Percentiles rank a stretch among this genome's conserved stretches.
phyloP scores from a whole-genome alignment of 2,113 vertebrate species.

The Pandion haliaetus region DNA sequence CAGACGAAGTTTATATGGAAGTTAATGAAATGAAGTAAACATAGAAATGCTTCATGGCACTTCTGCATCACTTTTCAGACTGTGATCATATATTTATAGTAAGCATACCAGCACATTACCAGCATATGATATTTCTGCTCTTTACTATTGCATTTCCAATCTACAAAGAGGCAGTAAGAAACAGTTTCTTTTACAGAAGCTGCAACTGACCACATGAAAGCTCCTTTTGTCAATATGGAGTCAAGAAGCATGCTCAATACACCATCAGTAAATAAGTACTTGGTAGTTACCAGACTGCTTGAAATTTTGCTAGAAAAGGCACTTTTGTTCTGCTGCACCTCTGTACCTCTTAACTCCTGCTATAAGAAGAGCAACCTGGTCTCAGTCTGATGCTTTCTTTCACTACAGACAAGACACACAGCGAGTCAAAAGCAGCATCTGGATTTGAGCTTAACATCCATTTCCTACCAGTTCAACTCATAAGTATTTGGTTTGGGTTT shows the following conservation, averaged over 20 bases:
- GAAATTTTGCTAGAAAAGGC: background rate
- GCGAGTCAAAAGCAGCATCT: background rate
- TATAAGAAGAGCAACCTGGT: background rate
- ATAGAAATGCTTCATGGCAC: background rate
- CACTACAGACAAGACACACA: background rate
- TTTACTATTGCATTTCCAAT: background rate
- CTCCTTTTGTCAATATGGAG: background rate
- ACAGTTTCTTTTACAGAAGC: background rate
- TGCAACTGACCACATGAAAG: background rate
- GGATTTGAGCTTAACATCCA: background rate
- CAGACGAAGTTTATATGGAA: background rate
- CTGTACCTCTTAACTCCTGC: background rate
- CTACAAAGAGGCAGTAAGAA: background rate
- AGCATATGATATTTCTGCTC: background rate
- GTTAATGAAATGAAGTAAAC: background rate
- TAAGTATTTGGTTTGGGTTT: background rate
- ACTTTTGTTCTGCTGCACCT: background rate
- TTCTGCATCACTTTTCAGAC: background rate
- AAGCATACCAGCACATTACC: background rate
- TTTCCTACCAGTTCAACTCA: background rate
- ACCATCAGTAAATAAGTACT: background rate
- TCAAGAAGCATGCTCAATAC: background rate
- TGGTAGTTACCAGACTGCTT: background rate
- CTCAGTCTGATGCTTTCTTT: background rate
- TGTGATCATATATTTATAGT: background rate